Evolutionary conservation across 2,888 invertebrate genomes (phyloP).

Genomic region (Mantis religiosa): DNA sequence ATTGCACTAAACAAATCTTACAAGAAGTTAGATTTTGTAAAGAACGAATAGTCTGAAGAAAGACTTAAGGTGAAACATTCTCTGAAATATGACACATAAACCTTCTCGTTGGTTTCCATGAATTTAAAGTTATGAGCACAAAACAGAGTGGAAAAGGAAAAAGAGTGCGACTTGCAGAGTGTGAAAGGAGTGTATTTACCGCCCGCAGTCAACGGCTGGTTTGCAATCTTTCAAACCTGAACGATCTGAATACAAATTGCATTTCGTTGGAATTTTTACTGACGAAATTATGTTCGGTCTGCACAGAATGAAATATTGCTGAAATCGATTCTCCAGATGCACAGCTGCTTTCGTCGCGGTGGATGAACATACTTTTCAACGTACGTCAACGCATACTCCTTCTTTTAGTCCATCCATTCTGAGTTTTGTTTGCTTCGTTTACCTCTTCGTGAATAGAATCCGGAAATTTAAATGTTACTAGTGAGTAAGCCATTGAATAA

Average conservation of each 20-base stretch:
- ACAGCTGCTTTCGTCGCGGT: background rate
- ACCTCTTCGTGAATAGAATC: no score
- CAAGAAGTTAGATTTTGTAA: no score
- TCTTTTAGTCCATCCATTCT: no score
- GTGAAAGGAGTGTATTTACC: background rate
- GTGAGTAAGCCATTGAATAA: no score
- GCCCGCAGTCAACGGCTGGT: background rate
- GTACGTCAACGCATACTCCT: background rate
- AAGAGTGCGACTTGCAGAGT: background rate
- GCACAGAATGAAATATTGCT: background rate
- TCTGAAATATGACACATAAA: background rate
- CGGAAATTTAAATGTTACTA: no score
- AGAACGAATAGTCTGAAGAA: no score
- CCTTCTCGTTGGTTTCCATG: background rate
- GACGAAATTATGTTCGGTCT: background rate
- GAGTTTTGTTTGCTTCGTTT: background rate
- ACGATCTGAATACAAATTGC: background rate
- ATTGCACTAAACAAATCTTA: no score
- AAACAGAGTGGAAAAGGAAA: background rate
- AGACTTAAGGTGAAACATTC: background rate
- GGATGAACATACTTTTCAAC: background rate
- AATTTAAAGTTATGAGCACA: background rate
- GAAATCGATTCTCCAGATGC: background rate
- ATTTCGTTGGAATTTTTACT: background rate
- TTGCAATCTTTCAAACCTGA: background rate